Evolutionary conservation across 2,797 vertebrate species (phyloP), one percentile per base, ranked within the genome.

Genomic region (Scarus forsteni): DNA sequence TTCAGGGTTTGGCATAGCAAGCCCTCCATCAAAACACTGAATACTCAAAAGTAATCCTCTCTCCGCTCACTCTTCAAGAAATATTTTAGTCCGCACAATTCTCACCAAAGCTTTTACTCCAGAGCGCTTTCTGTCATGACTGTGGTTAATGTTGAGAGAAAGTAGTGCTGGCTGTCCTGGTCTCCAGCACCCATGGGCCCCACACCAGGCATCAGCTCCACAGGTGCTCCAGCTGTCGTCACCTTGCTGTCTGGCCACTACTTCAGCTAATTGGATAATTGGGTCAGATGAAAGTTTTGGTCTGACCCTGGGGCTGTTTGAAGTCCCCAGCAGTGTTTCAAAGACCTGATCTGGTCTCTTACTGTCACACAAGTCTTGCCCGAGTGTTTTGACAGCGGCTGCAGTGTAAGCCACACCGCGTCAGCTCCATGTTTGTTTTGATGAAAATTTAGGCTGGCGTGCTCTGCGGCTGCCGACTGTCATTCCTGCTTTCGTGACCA

Each of bases 261-360:
- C 90, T 85, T 74, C 63, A 64, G 63, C 88, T 91, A 91, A 94
- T 91, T 89, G 88, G 87, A 91, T 94, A 93, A 94, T 93, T 93
- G 78, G 66, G 50, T 87, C 72, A 69, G 83, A 82, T 46, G 70
- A 87, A 79, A 83, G 77, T 91, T 89, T 63, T 51, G 73, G 73
- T 63, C 86, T 71, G 57, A 63, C 78, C 49, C 56, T 16, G 4
- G 61, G 84, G 67, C 64, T 77, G 57, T 61, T 63, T 56, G 56
- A 81, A 77, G 73, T 71, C 83, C 76, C 73, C 38, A 19, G 75
- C 61, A 57, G 75, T 7, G 69, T 60, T 62, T 81, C 86, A 70
- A 56, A 67, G 72, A 73, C 75, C 73, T 7, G 51, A 68, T 84
- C 12, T 59, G 67, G 79, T 65, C 63, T 77, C 80, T 79, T 61